These are phyloP conservation scores for Sus cebifrons DNA, from an alignment of 2,797 vertebrate species.

Conservation along the genomic window DNA sequence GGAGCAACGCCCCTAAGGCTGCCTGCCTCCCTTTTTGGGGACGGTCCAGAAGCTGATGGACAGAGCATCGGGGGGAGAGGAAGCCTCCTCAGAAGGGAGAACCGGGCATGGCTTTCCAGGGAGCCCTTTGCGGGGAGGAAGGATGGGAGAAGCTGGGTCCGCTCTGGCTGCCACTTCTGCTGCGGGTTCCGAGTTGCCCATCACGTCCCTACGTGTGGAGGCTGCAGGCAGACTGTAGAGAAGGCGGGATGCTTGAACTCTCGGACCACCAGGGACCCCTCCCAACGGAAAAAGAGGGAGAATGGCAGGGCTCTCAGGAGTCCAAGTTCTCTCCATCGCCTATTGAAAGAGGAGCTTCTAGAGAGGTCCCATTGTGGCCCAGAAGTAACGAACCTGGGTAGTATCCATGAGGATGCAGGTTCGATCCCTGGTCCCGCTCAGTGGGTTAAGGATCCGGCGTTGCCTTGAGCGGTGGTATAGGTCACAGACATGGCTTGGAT, in stretches of 20 bases:
- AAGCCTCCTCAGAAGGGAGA: background rate
- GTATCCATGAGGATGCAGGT: too few species aligned
- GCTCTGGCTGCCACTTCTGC: accelerated
- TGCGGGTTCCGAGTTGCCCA: accelerated
- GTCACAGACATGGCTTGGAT: too few species aligned
- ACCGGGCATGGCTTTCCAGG: too few species aligned
- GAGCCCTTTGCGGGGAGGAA: background rate
- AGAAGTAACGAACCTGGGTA: too few species aligned
- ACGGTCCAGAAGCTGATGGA: background rate
- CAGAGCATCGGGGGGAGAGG: background rate
- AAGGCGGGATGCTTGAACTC: background rate
- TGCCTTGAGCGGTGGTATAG: too few species aligned
- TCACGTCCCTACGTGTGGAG: accelerated
- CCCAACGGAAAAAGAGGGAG: background rate
- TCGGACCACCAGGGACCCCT: background rate
- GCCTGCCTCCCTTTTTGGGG: background rate
- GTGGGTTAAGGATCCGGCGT: too few species aligned
- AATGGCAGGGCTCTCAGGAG: background rate
- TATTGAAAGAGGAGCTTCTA: background rate
- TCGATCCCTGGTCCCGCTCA: too few species aligned
- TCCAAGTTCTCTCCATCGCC: background rate
- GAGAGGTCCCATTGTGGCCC: too few species aligned
- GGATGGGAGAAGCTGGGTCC: accelerated
- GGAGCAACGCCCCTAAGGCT: background rate
- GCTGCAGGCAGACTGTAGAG: background rate